Evolutionary conservation across 1,140 invertebrate species (phyloP), one percentile per base, ranked within the genome.

Genomic region (Bombus soroeensis): DNA sequence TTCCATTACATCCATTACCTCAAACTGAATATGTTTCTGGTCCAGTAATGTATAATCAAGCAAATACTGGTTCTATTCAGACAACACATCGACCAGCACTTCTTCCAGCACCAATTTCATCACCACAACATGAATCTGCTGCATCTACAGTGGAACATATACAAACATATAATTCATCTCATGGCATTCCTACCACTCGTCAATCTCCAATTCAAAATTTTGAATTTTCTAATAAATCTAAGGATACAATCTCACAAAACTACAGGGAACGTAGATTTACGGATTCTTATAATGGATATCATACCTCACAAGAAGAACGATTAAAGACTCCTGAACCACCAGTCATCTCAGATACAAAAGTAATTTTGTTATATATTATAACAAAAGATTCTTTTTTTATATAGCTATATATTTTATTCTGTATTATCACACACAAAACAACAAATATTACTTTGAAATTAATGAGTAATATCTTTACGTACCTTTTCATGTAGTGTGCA

Each of bases 281-380:
- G 3, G 73, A 88, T 53, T 77, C 88, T 12, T 91, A 93, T 41
- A 93, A 91, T 32, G 82, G 88, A 47, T 76, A 62, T 37, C 89
- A 91, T 2, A 72, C 83, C 15, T 80, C 87, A 1, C 86, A 81
- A 10, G 90, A 93, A 28, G 93, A 95, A 86, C 93, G 94, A n/a
- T 83, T 95, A 41, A 94, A 92, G 87, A 95, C 95, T 41, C 95
- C 95, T 12, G 94, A 95, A 83, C 95, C 95, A 64, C 95, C 95
- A 12, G 92, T 95, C 90, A 95, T 95, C 79, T 95, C 95, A 9
- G 90, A 94, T 85, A 83, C 90, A 57, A 94, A 95, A 95, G 95
- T 95, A 95, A 95, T 93, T 83, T 39, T 66, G 76, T 78, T 83
- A 81, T n/a, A 81, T 64, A 86, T 72, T 71, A 73, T 89, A 82